These are phyloP conservation scores for Phenacoccus solenopsis DNA, from an alignment of 1,140 invertebrate species.

Conservation along the genomic window DNA sequence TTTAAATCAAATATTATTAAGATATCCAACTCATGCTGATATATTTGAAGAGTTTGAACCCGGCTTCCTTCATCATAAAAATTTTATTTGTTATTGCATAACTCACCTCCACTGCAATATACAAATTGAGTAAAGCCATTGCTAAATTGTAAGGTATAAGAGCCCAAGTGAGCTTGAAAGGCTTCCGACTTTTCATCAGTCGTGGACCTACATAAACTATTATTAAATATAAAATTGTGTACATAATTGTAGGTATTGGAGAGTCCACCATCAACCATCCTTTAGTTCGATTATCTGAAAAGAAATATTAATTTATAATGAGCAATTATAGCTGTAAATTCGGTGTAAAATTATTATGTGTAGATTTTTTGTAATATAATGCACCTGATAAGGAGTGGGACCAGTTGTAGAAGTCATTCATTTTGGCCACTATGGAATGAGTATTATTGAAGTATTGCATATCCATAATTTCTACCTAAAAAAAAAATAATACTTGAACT, in stretches of 20 bases:
- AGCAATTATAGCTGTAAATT: not conserved
- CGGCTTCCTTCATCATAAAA: too few species aligned
- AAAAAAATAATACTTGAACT: too few species aligned
- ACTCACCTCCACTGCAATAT: conserved; percentile 63
- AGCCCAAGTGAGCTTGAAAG: conserved; percentile 61
- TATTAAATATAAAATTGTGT: conserved; percentile 64
- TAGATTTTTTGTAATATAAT: not conserved
- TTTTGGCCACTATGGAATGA: not conserved
- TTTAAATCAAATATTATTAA: too few species aligned
- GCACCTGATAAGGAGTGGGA: not conserved
- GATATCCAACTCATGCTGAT: too few species aligned
- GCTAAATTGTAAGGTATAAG: conserved; percentile 75
- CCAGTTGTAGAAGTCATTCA: conserved; percentile 8
- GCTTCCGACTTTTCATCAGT: conserved; percentile 65
- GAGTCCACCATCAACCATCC: conserved; percentile 79
- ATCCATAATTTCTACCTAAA: conserved; percentile 5
- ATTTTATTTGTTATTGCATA: too few species aligned
- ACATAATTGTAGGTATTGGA: conserved; percentile 58
- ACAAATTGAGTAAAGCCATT: conserved; percentile 71
- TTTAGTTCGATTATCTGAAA: conserved; percentile 64
- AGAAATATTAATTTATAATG: conserved; percentile 13
- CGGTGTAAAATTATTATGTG: not conserved
- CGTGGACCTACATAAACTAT: conserved; percentile 70
- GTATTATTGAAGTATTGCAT: not conserved
- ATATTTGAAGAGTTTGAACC: too few species aligned